These are phyloP conservation scores for Gymnoscopelus microlampas DNA, from an alignment of 2,797 vertebrate genomes.

Conservation along the genomic window DNA sequence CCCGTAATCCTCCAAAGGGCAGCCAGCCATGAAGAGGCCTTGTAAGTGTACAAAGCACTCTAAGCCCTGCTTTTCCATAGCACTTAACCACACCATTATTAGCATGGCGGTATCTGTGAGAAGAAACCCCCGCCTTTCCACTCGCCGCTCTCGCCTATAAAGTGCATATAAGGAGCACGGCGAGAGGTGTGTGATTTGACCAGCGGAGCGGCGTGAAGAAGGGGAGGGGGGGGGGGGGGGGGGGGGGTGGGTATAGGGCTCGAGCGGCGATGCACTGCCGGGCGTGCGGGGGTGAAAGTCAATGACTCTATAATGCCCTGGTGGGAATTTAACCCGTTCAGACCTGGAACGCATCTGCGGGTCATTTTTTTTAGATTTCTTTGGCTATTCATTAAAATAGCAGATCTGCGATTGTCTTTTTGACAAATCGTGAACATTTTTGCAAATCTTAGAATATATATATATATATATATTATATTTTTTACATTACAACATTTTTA, in stretches of 20 bases:
- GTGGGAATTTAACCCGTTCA: no score
- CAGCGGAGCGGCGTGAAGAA: conserved; percentile 2
- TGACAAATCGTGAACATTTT: no score
- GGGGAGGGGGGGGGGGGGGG: background rate
- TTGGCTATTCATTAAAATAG: no score
- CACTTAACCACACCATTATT: conserved; percentile 64
- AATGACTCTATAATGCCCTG: no score
- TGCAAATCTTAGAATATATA: no score
- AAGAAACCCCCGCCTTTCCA: conserved; percentile 14
- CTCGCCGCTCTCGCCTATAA: conserved; percentile 14
- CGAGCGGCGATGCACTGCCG: background rate
- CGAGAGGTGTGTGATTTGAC: conserved; percentile 27
- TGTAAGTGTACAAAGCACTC: conserved; percentile 65
- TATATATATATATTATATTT: no score
- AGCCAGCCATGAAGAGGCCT: conserved; percentile 54
- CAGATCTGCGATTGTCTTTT: no score
- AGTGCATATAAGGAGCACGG: background rate
- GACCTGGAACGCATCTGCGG: no score
- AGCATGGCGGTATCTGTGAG: conserved; percentile 49
- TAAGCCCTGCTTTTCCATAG: conserved; percentile 54
- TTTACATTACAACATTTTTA: no score
- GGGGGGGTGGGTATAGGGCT: no score
- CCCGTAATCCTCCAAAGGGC: conserved; percentile 68
- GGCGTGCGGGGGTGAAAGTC: no score
- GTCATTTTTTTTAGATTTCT: no score